Percentiles rank a stretch among this genome's conserved stretches.
Evolutionary conservation across 2,113 vertebrate species (phyloP).

Genomic region (Lamprotornis superbus): DNA sequence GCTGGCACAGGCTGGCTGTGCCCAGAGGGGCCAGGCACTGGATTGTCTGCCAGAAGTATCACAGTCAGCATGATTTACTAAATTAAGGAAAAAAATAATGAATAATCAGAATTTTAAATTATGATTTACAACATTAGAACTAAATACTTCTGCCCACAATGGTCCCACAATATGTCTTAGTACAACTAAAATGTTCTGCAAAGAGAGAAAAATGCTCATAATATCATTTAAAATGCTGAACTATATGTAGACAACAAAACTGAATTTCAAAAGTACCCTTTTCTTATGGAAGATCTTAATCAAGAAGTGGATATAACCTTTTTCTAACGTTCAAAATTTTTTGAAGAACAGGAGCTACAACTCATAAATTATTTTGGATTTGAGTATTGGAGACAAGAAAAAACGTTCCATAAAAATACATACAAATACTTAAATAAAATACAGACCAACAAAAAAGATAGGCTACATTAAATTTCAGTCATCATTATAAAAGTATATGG

Average conservation of each 20-base stretch:
- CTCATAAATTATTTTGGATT: neutral
- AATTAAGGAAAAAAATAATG: neutral
- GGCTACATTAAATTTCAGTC: rapidly evolving
- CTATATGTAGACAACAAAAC: neutral
- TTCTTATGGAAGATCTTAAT: neutral
- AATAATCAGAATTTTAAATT: neutral
- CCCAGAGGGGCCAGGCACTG: rapidly evolving
- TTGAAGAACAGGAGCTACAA: neutral
- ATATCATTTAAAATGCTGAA: neutral
- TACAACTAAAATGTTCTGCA: neutral
- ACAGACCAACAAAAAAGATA: neutral
- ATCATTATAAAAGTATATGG: neutral
- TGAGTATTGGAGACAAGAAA: neutral
- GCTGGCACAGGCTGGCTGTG: neutral
- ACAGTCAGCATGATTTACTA: neutral
- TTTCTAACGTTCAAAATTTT: neutral
- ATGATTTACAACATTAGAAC: neutral
- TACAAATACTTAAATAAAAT: neutral
- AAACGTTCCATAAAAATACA: neutral
- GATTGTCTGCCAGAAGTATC: neutral
- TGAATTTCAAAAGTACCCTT: neutral
- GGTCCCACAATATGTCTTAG: neutral
- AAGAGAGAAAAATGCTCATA: neutral
- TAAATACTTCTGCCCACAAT: neutral
- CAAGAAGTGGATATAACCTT: neutral